Evolutionary conservation across 2,797 vertebrate species (phyloP), one percentile per base, ranked within the genome.

Genomic region (Galaxias olidus): DNA sequence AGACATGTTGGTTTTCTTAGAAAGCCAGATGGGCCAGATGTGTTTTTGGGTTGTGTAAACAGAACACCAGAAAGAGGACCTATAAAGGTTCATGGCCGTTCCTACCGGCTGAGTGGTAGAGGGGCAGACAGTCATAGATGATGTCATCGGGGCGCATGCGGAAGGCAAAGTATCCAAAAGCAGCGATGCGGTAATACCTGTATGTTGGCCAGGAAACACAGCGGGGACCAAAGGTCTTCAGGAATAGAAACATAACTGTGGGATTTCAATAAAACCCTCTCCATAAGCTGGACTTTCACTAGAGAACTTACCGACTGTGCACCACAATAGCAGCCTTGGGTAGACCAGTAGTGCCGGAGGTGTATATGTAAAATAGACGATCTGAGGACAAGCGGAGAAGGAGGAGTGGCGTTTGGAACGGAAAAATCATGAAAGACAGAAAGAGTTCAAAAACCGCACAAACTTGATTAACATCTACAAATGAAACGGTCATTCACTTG

Each of bases 291-390:
- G 1, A 10, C 54, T 17, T 8, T 13, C 13, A 42, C 9, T 64
- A 17, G 5, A 43, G 49, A 58, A 80, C 92, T 42, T 88, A 95
- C 94, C 94, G 92, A 86, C 95, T 96, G 78, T 97, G 94, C 10
- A 96, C 94, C 4, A 97, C 90, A 5, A 96, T 96, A 69, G 95
- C 95, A 10, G 96, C 95, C 71, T 96, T 96, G 49, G 95, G 95
- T 66, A 96, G 86, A 63, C 95, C 96, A 0, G 95, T 96, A 12
- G 95, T 98, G 30, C 96, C 95, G 0, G 96, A 98, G 0, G 95
- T 96, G 78, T 96, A 98, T 84, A 98, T 95, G 59, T 96, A 98
- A 88, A 97, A 95, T 46, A 96, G 90, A 0, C 91, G 91, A 72
- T 95, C 95, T 30, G 17, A 72, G 14, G 77, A 75, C 14, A 59